Conservation (phyloP, 1,140 invertebrate genomes). For the Coboldia fuscipes region DNA sequence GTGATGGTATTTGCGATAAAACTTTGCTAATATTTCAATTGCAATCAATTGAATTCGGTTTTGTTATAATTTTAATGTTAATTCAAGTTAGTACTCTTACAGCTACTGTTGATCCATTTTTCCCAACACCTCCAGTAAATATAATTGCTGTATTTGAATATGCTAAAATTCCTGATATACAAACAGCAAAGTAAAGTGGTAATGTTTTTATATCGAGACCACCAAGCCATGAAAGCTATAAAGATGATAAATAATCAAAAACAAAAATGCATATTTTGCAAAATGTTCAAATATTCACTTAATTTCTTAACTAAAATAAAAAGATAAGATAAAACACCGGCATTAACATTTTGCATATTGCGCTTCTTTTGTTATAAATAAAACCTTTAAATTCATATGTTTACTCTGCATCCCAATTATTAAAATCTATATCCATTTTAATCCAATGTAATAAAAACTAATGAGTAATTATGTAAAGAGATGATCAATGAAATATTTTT, state of each 20-base stretch:
- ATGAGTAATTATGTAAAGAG: too few species aligned
- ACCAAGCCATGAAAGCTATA: constrained; percentile 12
- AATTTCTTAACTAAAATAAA: too few species aligned
- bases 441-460: too few species aligned
- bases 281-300: too few species aligned
- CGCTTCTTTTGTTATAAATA: too few species aligned
- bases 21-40: not conserved
- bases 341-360: too few species aligned
- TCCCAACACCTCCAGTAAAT: constrained; percentile 80
- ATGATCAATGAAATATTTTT: too few species aligned
- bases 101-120: constrained; percentile 81
- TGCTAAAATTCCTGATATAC: constrained; percentile 14
- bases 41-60: not conserved
- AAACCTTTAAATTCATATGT: too few species aligned
- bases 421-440: too few species aligned
- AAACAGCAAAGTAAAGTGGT: constrained; percentile 16
- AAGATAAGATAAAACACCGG: too few species aligned
- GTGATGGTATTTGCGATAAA: not conserved
- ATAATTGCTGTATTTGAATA: constrained; percentile 34
- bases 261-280: too few species aligned
- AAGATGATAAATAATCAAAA: constrained; percentile 5
- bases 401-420: too few species aligned
- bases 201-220: constrained; percentile 11
- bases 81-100: constrained; percentile 29
- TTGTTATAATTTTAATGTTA: not conserved